Evolutionary conservation across 2,888 invertebrate species (phyloP).

Genomic region (Yponomeuta evonymella): DNA sequence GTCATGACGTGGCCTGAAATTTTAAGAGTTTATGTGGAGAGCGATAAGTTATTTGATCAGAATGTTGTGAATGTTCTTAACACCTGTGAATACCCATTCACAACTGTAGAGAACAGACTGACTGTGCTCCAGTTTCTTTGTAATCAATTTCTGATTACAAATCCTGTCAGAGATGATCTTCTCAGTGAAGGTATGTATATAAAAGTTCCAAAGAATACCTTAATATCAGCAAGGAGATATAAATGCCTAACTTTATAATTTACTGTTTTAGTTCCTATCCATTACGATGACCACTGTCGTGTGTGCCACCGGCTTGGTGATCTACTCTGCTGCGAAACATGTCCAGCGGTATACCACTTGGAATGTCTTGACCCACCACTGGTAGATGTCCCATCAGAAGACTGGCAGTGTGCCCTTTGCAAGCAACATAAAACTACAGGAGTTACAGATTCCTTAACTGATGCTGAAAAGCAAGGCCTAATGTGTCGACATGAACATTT

Average conservation of each 20-base stretch:
- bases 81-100: slow-evolving; percentile 92
- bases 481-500: slow-evolving; percentile 94
- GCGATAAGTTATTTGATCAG: slow-evolving; percentile 88
- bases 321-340: slow-evolving; percentile 97
- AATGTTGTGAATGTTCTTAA: slow-evolving; percentile 82
- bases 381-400: slow-evolving; percentile 95
- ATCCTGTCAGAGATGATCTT: slow-evolving; percentile 94
- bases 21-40: slow-evolving; percentile 91
- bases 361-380: slow-evolving; percentile 97
- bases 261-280: slow-evolving; percentile 75
- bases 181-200: slow-evolving; percentile 87
- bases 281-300: slow-evolving; percentile 94
- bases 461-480: slow-evolving; percentile 93
- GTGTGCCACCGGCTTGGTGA: slow-evolving; percentile 95
- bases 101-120: slow-evolving; percentile 84
- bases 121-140: slow-evolving; percentile 92
- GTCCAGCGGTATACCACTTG: slow-evolving; percentile 98
- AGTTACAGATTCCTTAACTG: slow-evolving; percentile 94
- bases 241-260: neutral
- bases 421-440: slow-evolving; percentile 93
- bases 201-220: neutral
- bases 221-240: too few relatives aligned
- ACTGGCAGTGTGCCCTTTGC: slow-evolving; percentile 98
- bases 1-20: slow-evolving; percentile 98
- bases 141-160: slow-evolving; percentile 95